Base-by-base conservation (phyloP, 1,140 invertebrate species). In the Procambarus virginalis region DNA sequence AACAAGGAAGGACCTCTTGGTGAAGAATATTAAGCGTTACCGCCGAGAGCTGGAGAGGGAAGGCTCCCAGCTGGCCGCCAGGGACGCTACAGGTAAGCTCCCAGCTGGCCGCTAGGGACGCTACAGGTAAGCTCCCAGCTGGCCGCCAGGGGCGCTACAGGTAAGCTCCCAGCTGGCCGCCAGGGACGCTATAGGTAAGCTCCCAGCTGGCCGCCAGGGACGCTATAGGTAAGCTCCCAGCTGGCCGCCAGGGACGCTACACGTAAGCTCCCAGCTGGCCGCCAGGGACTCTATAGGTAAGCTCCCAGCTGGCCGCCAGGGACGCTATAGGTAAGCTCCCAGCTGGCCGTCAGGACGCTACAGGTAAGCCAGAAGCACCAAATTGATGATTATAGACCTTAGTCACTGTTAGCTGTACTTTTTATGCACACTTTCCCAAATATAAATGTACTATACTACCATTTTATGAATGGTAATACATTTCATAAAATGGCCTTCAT, bases 11-110 rank as follows among this genome's bases (percentile, higher is more conserved):
- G 98, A 99, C 95, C 94, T 99, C 45, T 95, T 99, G 86, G 98
- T 99, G 3, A 99, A 98, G 94, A 99, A 99, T 93, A 98, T 99
- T 82, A 99, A 99, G 94, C 94, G 98, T 64, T 99, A 99, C 94
- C 94, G 97, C 58, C 97, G 98, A 93, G 98, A 99, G 93, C 94
- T 99, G 76, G 98, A 99, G 93, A 96, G 97, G 92, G 98, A 98
- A 93, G 97, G 97, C 45, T 98, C 96, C 94, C 96, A 96, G 0
- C 93, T 99, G 73, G 98, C 97, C 0, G 97, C 98, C 93, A 95
- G 96, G 92, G 96, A 95, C 92, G 94, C 95, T 46, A 96, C 96
- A 91, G 96, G 96, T 64, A 93, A 22, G 77, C 10, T 86, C 20
- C 84, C 91, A 84, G 93, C 93, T 90, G 95, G 94, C 91, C 93